Conservation (phyloP, 2,888 invertebrate species). For the Acrocyrtus sp. region DNA sequence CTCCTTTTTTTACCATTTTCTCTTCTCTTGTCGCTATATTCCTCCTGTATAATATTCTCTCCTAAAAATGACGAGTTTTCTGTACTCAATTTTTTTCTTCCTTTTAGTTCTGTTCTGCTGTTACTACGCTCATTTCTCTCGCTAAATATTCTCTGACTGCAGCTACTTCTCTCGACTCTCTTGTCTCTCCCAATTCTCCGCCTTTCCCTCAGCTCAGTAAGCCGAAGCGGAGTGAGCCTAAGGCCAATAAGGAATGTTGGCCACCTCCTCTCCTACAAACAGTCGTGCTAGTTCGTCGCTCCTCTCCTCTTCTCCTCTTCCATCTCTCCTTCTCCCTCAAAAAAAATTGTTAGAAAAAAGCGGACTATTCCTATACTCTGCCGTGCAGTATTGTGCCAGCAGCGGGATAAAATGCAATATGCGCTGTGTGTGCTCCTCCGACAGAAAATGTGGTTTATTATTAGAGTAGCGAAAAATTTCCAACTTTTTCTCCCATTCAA, state of each 20-base stretch:
- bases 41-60: not conserved
- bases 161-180: slow-evolving; percentile 12
- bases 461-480: not conserved
- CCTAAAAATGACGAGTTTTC: not conserved
- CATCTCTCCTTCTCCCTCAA: not conserved
- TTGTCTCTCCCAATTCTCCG: slow-evolving; percentile 31
- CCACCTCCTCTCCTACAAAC: slow-evolving; percentile 43
- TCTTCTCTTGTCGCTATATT: not conserved
- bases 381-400: not conserved
- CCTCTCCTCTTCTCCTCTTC: not conserved
- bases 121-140: too few relatives aligned
- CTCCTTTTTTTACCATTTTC: not conserved
- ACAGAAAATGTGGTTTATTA: too few relatives aligned
- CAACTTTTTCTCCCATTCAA: too few relatives aligned
- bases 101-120: not conserved
- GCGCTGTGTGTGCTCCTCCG: not conserved
- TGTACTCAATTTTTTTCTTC: not conserved
- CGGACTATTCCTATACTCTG: not conserved
- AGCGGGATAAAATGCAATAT: slow-evolving; percentile 3
- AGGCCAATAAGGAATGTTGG: slow-evolving; percentile 54
- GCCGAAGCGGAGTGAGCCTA: slow-evolving; percentile 49
- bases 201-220: slow-evolving; percentile 42
- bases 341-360: not conserved
- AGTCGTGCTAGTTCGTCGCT: not conserved
- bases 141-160: not conserved